Evolutionary conservation across 2,113 vertebrate genomes (phyloP).

Genomic region (Sarotherodon lohbergeri): DNA sequence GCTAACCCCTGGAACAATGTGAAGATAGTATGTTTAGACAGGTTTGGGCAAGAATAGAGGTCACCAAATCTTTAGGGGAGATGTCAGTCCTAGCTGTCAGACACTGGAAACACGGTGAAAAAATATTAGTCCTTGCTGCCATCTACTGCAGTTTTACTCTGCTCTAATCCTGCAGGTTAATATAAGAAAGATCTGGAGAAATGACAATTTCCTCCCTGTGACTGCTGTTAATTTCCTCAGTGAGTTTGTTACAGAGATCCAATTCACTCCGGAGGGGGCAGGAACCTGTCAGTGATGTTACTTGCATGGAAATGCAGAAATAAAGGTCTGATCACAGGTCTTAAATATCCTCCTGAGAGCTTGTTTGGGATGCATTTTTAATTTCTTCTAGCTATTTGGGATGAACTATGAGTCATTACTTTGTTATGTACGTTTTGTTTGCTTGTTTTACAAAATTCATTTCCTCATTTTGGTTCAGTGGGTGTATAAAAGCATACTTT

Average conservation of each 20-base stretch:
- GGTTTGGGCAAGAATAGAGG: constrained; percentile 70
- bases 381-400: background rate
- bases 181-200: constrained; percentile 2
- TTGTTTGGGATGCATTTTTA: background rate
- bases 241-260: background rate
- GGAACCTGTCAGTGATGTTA: constrained; percentile 46
- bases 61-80: constrained; percentile 59
- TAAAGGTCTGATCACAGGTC: constrained; percentile 21
- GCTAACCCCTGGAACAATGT: constrained; percentile 71
- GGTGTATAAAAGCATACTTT: constrained; percentile 38
- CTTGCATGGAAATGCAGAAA: constrained; percentile 39
- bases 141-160: background rate
- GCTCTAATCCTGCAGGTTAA: constrained; percentile 4
- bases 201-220: background rate
- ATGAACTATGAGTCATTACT: background rate
- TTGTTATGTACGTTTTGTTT: background rate
- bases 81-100: constrained; percentile 49
- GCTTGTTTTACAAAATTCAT: background rate
- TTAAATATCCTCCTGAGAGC: background rate
- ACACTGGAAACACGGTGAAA: constrained; percentile 38
- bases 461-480: background rate
- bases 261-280: background rate
- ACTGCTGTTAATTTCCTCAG: constrained; percentile 17
- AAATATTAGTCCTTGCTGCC: constrained; percentile 27
- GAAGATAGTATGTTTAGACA: constrained; percentile 70